phyloP scores from a whole-genome alignment of 2,113 vertebrate genomes.

The Hoplias malabaricus region DNA sequence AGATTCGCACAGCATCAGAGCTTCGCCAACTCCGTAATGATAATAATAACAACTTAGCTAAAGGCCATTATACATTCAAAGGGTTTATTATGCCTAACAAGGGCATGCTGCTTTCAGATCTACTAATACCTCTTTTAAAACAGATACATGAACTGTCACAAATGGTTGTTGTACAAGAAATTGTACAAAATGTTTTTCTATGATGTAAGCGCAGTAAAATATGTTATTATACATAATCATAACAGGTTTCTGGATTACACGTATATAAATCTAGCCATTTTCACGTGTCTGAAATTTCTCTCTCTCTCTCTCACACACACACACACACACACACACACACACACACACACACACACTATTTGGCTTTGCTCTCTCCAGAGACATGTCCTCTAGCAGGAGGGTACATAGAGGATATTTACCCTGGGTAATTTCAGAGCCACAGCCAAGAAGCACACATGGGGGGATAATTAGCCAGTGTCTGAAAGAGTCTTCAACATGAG shows the following conservation, averaged over 20 bases:
- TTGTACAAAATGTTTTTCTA: too few relatives aligned
- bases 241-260: neutral
- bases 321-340: neutral
- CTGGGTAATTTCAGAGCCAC: conserved; percentile 43
- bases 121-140: neutral
- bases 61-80: neutral
- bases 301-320: too few relatives aligned
- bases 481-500: neutral
- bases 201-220: neutral
- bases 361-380: conserved; percentile 14
- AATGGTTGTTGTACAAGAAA: neutral
- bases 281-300: neutral
- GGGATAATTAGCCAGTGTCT: conserved; percentile 59
- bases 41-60: conserved; percentile 12
- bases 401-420: conserved; percentile 35
- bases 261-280: neutral
- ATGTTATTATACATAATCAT: neutral
- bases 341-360: conserved; percentile 33
- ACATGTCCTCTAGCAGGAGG: conserved; percentile 28
- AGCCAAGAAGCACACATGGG: conserved; percentile 47
- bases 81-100: neutral
- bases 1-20: conserved; percentile 13
- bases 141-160: neutral
- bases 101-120: neutral
- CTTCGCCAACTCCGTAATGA: conserved; percentile 27